Evolutionary conservation across 1,140 invertebrate genomes (phyloP).

Genomic region (Drosophila tani): DNA sequence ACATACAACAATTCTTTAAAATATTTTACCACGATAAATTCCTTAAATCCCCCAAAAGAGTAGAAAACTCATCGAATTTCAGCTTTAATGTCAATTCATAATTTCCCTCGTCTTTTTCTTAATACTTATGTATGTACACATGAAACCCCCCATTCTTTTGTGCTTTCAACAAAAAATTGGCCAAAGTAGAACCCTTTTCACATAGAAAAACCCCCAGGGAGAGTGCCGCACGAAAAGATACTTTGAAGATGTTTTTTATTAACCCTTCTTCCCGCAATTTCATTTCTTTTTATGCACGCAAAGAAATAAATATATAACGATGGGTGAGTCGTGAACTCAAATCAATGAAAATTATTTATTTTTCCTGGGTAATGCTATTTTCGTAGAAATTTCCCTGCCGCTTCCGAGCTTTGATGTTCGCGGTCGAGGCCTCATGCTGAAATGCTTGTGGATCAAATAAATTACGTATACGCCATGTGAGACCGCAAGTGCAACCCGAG

Average conservation of each 20-base stretch:
- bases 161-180: neutral
- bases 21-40: neutral
- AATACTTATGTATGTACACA: neutral
- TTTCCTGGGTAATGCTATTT: neutral
- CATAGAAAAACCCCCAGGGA: slow-evolving; percentile 19
- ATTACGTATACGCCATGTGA: slow-evolving; percentile 28
- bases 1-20: neutral
- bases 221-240: slow-evolving; percentile 19
- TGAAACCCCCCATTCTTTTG: neutral
- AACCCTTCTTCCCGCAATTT: slow-evolving; percentile 9
- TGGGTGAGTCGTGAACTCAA: slow-evolving; percentile 4
- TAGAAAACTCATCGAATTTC: neutral
- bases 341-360: slow-evolving; percentile 23
- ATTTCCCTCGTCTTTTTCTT: slow-evolving; percentile 2
- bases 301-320: slow-evolving; percentile 8
- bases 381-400: slow-evolving; percentile 18
- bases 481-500: neutral
- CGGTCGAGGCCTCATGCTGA: neutral
- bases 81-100: slow-evolving; percentile 11
- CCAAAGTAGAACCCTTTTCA: slow-evolving; percentile 16
- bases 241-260: slow-evolving; percentile 37
- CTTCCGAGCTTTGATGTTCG: slow-evolving; percentile 32
- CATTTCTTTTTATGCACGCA: slow-evolving; percentile 14
- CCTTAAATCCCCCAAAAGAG: neutral
- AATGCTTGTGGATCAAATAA: slow-evolving; percentile 7